phyloP scores from a whole-genome alignment of 1,140 invertebrate species.

The Cyrtorhinus lividipennis region DNA sequence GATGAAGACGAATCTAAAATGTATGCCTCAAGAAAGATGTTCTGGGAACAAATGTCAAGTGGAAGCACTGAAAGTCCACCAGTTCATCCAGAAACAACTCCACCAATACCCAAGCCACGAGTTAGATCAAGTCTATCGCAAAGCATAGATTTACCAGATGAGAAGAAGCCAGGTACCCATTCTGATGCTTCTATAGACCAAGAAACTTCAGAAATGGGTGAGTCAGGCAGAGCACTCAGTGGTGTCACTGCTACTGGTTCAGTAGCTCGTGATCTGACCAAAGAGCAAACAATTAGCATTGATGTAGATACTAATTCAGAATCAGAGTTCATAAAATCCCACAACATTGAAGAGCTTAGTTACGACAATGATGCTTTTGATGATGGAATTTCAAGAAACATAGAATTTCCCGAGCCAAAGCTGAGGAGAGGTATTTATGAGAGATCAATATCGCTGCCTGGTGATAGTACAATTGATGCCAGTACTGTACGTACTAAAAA shows the following conservation, averaged over 20 bases:
- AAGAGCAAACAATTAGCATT: slow-evolving; percentile 2
- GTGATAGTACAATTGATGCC: slow-evolving; percentile 31
- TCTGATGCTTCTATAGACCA: slow-evolving; percentile 23
- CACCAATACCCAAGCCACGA: slow-evolving; percentile 33
- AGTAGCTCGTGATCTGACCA: slow-evolving; percentile 17
- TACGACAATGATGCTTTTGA: slow-evolving; percentile 38
- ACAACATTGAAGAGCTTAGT: slow-evolving; percentile 26
- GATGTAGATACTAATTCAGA: slow-evolving; percentile 27
- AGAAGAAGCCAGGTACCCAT: slow-evolving; percentile 21
- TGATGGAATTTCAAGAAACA: slow-evolving; percentile 27
- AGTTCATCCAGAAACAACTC: slow-evolving; percentile 10
- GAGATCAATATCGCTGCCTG: slow-evolving; percentile 34
- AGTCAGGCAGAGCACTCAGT: slow-evolving; percentile 10
- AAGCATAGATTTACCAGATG: slow-evolving; percentile 1
- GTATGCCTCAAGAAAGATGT: slow-evolving; percentile 32
- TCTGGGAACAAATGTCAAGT: slow-evolving; percentile 33
- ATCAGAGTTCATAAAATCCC: slow-evolving; percentile 27
- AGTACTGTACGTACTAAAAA: slow-evolving; percentile 30
- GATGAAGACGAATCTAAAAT: slow-evolving; percentile 9
- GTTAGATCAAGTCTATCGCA: slow-evolving; percentile 23
- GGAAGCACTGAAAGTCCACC: slow-evolving; percentile 17
- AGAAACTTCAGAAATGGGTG: slow-evolving; percentile 25
- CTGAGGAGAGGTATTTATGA: slow-evolving; percentile 32
- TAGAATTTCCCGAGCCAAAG: background rate
- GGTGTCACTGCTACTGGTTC: slow-evolving; percentile 19